Evolutionary conservation across 2,888 invertebrate genomes (phyloP), one percentile per base, ranked within the genome.

Genomic region (Sarcophaga subvicina): DNA sequence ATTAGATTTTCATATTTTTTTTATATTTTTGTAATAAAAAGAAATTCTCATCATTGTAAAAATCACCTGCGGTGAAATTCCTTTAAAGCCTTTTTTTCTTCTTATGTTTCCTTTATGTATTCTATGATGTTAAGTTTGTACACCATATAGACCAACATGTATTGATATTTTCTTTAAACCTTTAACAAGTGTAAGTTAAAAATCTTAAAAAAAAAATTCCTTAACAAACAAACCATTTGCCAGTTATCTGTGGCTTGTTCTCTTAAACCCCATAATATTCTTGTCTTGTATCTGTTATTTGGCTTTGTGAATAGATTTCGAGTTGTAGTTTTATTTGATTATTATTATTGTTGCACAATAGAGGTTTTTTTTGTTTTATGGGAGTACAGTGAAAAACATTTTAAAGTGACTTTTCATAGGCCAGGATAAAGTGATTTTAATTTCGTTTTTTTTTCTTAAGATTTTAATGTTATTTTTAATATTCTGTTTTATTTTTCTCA

Each of bases 51-150:
- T 47, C 71, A 17, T 60, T 64, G 59, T 59, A 60, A 49, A 78
- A 83, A 87, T 87, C 87, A 82, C 87, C 87, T 87, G 87, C 87
- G 87, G 87, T 82, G 79, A 84, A 84, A 87, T 84, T 87, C 84
- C 76, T 87, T 85, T 82, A 82, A 76, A 84, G 79, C 67, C 11
- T 25, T 47, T 82, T 72, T 27, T 54, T 77, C 45, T 54, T 66
- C 1, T 64, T 62, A 70, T 62, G 25, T 77, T 71, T 20, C 47
- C 45, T 62, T 45, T 69, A 60, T n/a, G 77, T 62, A 63, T 64
- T 78, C 73, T 76, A 80, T 60, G 71, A 80, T 80, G 66, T 37
- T 66, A 45, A 49, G 20, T 37, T 27, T 54, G 25, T 64, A 64
- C 64, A 20, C n/a, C 62, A n/a, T 20, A 20, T n/a, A 20, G 62